Evolutionary conservation across 2,797 vertebrate genomes (phyloP).

Genomic region (Enoplosus armatus): DNA sequence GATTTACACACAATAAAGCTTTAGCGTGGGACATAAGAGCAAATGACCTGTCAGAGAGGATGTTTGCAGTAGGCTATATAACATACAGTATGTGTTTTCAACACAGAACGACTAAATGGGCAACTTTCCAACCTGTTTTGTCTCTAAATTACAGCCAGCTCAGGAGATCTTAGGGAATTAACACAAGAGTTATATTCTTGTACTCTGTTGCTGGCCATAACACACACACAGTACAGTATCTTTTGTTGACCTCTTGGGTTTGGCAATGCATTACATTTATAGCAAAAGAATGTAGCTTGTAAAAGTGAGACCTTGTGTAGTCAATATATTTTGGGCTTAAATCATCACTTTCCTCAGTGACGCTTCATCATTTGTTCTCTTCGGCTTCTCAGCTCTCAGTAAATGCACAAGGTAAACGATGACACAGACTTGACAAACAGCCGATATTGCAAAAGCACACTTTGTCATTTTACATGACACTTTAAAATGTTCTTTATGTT

Average conservation of each 20-base stretch:
- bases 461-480: constrained; percentile 53
- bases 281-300: constrained; percentile 1
- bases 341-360: constrained; percentile 17
- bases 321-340: constrained; percentile 14
- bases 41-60: neutral
- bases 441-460: constrained; percentile 44
- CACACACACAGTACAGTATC: constrained; percentile 13
- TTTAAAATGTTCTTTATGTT: constrained; percentile 40
- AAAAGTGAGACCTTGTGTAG: constrained; percentile 13
- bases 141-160: constrained; percentile 5
- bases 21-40: neutral
- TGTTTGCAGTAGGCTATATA: neutral
- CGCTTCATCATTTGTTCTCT: constrained; percentile 38
- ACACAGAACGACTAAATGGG: neutral
- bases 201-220: neutral
- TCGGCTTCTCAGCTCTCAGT: constrained; percentile 20
- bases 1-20: neutral
- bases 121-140: constrained; percentile 8
- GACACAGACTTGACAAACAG: constrained; percentile 40
- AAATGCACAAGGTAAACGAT: constrained; percentile 19
- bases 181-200: constrained; percentile 9
- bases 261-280: constrained; percentile 12
- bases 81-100: neutral
- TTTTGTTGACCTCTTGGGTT: constrained; percentile 17
- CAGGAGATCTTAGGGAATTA: constrained; percentile 9